Evolutionary conservation across 1,140 invertebrate genomes (phyloP), one percentile per base, ranked within the genome.

Genomic region (Drosophila erecta): DNA sequence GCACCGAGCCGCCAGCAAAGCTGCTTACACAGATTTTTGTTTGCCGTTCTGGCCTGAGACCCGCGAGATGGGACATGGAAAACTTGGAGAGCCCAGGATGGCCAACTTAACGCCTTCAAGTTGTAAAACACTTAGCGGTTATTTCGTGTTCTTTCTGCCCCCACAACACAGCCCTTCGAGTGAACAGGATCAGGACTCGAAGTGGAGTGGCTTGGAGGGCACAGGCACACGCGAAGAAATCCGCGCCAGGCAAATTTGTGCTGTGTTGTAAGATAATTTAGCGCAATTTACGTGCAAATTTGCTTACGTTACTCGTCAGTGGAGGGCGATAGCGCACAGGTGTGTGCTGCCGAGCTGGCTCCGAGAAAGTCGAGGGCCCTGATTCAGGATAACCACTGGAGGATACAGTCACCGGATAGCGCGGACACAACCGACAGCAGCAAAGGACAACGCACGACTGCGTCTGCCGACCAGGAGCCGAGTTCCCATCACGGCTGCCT

Each of bases 101-200:
- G 60, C 58, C 73, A 85, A 85, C 74, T 87, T 89, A 89, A 89
- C 80, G 79, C 84, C 67, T 83, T 66, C 76, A 69, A 84, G 71
- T 89, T 87, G 83, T 89, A 87, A 87, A 87, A 87, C 84, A 89
- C 84, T 87, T 87, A 89, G 79, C 83, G 84, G 79, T 83, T 81
- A 79, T 89, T 89, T 83, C 76, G 69, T 81, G 76, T 83, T 79
- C 66, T 62, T 76, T 53, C 38, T 53, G 55, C 43, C 66, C 65
- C 27, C 30, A 24, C 17, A 41, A 46, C 30, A 41, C 38, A 51
- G 30, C 44, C 53, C 27, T 10, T 8, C 7, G 7, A 3, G 27
- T 30, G 27, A 55, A 41, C 22, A 33, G 54, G 53, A 15, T 50
- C 38, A 2, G 35, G 35, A n/a, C 7, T 10, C 14, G 24, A 30